These are phyloP conservation scores for Melipona beecheii DNA, from an alignment of 2,888 invertebrate species.

Conservation along the genomic window DNA sequence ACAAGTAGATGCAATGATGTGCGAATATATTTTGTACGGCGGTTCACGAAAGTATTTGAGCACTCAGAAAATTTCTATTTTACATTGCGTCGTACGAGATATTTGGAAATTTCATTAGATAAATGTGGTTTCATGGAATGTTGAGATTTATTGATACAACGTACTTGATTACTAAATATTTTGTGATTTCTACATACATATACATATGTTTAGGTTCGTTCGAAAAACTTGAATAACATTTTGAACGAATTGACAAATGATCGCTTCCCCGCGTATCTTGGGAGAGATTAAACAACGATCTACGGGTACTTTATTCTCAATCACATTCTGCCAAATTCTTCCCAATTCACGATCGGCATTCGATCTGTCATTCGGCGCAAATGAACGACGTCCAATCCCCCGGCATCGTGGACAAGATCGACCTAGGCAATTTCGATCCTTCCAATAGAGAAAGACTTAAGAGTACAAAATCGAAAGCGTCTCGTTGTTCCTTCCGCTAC, in stretches of 20 bases:
- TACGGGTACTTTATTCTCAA: not conserved
- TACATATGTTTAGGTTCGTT: too few species aligned
- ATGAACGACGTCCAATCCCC: conserved; percentile 1
- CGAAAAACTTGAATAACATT: too few species aligned
- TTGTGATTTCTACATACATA: too few species aligned
- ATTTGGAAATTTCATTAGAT: not conserved
- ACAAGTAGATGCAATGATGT: too few species aligned
- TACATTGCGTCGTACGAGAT: not conserved
- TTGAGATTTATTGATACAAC: too few species aligned
- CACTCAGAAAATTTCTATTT: not conserved
- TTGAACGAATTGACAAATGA: too few species aligned
- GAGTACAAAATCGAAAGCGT: conserved; percentile 28
- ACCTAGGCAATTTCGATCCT: conserved; percentile 23
- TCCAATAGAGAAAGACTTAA: conserved; percentile 43
- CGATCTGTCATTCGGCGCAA: not conserved
- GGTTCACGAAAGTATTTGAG: not conserved
- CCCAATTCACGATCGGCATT: not conserved
- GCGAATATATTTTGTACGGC: not conserved
- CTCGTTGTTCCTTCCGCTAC: conserved; percentile 35
- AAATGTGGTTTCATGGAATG: too few species aligned
- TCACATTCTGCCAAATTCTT: not conserved
- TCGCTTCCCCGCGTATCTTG: too few species aligned
- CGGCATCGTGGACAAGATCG: conserved; percentile 16
- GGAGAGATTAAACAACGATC: too few species aligned
- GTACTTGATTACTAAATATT: too few species aligned